Conservation (phyloP, 2,113 vertebrate species). For the Python bivittatus region DNA sequence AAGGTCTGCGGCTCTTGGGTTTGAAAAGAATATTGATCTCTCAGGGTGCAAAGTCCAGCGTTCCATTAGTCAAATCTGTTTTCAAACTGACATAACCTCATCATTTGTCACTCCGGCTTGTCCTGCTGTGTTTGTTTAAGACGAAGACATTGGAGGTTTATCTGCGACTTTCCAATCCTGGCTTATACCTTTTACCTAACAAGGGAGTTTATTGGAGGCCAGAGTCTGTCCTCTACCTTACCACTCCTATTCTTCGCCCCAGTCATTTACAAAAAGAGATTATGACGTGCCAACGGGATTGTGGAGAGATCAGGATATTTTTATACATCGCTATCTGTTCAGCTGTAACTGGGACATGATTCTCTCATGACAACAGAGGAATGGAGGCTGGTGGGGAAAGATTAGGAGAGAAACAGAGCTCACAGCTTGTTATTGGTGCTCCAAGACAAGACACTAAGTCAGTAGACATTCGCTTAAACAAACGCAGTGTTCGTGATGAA, state of each 20-base stretch:
- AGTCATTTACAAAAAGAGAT: slow-evolving; percentile 60
- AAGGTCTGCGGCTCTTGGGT: slow-evolving; percentile 55
- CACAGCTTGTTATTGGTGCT: not conserved
- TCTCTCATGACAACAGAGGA: not conserved
- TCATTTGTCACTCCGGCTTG: slow-evolving; percentile 87
- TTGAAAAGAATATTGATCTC: slow-evolving; percentile 77
- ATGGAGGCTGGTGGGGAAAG: not conserved
- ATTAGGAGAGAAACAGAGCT: not conserved
- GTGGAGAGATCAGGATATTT: slow-evolving; percentile 29
- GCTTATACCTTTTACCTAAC: slow-evolving; percentile 49
- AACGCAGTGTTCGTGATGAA: not conserved
- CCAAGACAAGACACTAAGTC: not conserved
- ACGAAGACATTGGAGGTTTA: slow-evolving; percentile 71
- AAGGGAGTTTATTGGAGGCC: slow-evolving; percentile 42
- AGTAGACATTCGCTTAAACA: not conserved
- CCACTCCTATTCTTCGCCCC: slow-evolving; percentile 41
- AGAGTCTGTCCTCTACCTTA: not conserved
- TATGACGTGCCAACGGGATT: slow-evolving; percentile 41
- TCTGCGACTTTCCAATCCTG: slow-evolving; percentile 70
- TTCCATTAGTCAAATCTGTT: slow-evolving; percentile 75
- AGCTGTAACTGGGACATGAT: not conserved
- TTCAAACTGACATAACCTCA: slow-evolving; percentile 78
- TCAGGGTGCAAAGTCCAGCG: slow-evolving; percentile 73
- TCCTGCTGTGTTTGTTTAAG: slow-evolving; percentile 88
- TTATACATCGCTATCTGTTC: not conserved